These are phyloP conservation scores for Blera fallax DNA, from an alignment of 2,888 invertebrate genomes.

Conservation along the genomic window DNA sequence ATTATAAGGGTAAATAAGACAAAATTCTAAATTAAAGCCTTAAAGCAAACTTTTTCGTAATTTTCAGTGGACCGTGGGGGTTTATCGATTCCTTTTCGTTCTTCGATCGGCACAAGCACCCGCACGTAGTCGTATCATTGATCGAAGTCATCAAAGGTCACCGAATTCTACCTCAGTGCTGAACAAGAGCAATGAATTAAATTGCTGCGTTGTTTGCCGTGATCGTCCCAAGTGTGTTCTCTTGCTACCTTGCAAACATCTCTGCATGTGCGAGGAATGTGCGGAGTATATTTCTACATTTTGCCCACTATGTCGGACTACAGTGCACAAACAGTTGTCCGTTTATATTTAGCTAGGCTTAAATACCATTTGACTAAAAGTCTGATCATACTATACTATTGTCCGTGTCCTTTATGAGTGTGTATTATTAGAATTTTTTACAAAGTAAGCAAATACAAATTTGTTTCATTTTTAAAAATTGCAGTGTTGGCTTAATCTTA, in stretches of 20 bases:
- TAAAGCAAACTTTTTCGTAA: not conserved
- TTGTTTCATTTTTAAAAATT: not conserved
- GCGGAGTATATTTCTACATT: conserved; percentile 62
- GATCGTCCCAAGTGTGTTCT: conserved; percentile 75
- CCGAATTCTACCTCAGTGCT: not conserved
- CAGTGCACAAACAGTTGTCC: conserved; percentile 52
- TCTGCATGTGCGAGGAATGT: conserved; percentile 75
- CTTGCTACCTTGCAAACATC: conserved; percentile 75
- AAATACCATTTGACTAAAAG: conserved; percentile 46
- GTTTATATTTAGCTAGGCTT: conserved; percentile 38
- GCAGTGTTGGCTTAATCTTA: too few species aligned
- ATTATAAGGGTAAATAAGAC: conserved; percentile 8
- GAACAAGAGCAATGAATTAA: conserved; percentile 53
- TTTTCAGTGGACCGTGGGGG: conserved; percentile 37
- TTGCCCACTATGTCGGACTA: conserved; percentile 75
- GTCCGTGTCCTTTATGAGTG: not conserved
- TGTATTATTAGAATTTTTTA: not conserved
- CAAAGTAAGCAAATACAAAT: conserved; percentile 20
- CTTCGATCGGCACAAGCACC: conserved; percentile 24
- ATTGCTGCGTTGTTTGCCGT: conserved; percentile 74
- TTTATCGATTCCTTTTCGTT: conserved; percentile 52
- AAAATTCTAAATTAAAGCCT: not conserved
- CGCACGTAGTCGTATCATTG: not conserved
- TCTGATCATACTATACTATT: conserved; percentile 11
- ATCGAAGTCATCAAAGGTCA: not conserved